These are phyloP conservation scores for Passer domesticus DNA, from an alignment of 2,113 vertebrate species.

Conservation along the genomic window DNA sequence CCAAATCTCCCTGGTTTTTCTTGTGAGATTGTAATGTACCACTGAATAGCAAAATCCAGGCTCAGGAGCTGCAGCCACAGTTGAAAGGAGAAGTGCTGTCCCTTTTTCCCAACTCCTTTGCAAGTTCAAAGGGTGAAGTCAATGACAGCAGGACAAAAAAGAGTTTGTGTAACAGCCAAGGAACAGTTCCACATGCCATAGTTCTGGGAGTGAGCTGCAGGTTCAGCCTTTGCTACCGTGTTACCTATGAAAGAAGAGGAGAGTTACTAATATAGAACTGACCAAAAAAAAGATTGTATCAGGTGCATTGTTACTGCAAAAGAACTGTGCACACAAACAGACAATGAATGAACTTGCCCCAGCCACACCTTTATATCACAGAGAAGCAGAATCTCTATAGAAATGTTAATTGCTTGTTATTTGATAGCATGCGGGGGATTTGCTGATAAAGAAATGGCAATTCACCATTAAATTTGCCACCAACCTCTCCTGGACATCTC, in stretches of 20 bases:
- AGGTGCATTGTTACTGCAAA: background rate
- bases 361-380: background rate
- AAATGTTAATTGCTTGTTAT: background rate
- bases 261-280: background rate
- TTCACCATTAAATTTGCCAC: background rate
- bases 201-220: background rate
- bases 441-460: background rate
- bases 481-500: background rate
- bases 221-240: conserved; percentile 86
- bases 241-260: conserved; percentile 82
- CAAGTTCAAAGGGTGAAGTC: background rate
- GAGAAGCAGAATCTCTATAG: background rate
- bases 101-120: background rate
- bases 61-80: background rate
- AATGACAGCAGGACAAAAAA: background rate
- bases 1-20: background rate
- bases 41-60: background rate
- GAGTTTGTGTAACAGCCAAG: background rate
- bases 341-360: background rate
- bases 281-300: background rate
- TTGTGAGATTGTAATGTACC: background rate
- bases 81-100: background rate
- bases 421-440: background rate
- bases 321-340: background rate
- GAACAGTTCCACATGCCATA: background rate